A percentile compares a stretch with the other conserved stretches of the same genome.
Conservation (phyloP, 2,113 vertebrate genomes). For the Neoarius graeffei region DNA sequence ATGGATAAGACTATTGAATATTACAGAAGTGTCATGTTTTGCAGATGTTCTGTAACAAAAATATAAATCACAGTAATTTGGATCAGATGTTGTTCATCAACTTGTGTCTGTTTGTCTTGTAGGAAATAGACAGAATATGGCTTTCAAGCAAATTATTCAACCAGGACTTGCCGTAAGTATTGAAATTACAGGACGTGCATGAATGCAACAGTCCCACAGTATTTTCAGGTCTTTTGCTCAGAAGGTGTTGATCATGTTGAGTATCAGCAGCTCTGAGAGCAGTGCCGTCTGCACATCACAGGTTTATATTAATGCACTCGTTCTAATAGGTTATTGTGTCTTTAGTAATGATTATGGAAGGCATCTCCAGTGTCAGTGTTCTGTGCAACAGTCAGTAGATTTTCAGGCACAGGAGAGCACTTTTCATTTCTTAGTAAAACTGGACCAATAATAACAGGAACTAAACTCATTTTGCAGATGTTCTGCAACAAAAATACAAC, state of each 20-base stretch:
- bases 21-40: neutral
- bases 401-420: neutral
- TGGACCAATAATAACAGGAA: neutral
- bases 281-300: neutral
- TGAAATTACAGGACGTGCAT: neutral
- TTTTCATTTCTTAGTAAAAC: neutral
- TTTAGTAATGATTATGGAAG: too few relatives aligned
- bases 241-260: neutral
- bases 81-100: neutral
- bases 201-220: neutral
- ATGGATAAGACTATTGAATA: neutral
- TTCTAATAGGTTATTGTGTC: neutral
- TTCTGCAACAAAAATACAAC: neutral
- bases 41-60: neutral
- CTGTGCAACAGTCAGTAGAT: neutral
- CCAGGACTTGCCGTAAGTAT: conserved; percentile 89
- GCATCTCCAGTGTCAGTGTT: too few relatives aligned
- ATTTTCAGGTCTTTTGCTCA: neutral
- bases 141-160: conserved; percentile 92
- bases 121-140: conserved; percentile 96
- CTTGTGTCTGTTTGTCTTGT: conserved; percentile 47
- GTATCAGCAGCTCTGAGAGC: neutral
- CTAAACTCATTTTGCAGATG: neutral
- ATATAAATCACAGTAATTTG: neutral
- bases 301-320: neutral